phyloP scores from a whole-genome alignment of 2,888 invertebrate genomes.

The Pristionchus mayeri region DNA sequence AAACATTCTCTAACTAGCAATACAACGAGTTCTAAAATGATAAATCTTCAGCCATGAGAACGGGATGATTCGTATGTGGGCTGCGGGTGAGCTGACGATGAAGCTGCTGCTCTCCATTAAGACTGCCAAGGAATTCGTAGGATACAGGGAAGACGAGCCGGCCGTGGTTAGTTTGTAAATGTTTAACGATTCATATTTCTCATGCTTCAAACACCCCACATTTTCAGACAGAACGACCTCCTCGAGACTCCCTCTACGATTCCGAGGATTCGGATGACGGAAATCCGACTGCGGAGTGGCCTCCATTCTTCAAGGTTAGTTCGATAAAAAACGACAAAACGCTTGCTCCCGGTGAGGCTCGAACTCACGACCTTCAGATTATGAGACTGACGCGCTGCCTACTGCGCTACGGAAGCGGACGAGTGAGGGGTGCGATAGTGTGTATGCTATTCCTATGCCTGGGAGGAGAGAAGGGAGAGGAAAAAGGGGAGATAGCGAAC shows the following conservation, averaged over 20 bases:
- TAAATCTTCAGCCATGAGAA: constrained; percentile 44
- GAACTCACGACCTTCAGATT: constrained; percentile 96
- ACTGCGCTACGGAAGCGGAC: constrained; percentile 80
- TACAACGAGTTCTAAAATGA: neutral
- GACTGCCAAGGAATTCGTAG: constrained; percentile 44
- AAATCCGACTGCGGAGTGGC: constrained; percentile 47
- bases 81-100: constrained; percentile 40
- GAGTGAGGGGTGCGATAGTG: constrained; percentile 20
- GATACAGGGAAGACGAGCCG: constrained; percentile 28
- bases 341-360: constrained; percentile 84
- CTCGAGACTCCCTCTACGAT: constrained; percentile 42
- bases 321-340: constrained; percentile 52
- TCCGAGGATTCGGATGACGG: constrained; percentile 40
- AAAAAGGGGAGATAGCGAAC: neutral
- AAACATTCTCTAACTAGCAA: too few species aligned
- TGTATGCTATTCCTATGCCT: constrained; percentile 6
- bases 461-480: neutral
- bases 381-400: constrained; percentile 92
- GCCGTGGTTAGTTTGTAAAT: too few species aligned
- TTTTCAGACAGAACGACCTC: neutral
- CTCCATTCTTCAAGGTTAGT: constrained; percentile 48
- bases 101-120: constrained; percentile 33
- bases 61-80: constrained; percentile 48
- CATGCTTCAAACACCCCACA: neutral
- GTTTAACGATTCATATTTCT: neutral